Conservation (phyloP, 2,797 vertebrate genomes). For the Ctenopoma multispine region DNA sequence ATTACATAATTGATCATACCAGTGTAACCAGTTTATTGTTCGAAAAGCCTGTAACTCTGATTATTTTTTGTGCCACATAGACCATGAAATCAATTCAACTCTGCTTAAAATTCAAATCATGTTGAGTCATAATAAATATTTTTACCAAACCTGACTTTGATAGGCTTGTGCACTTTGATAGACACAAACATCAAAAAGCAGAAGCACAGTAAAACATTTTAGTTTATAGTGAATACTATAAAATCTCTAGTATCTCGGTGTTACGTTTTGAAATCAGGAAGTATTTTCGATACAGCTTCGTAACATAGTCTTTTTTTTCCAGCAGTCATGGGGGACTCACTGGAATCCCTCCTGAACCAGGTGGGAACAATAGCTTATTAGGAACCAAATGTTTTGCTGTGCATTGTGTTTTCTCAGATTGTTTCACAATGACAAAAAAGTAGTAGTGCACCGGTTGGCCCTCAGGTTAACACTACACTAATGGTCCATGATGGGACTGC, state of each 20-base stretch:
- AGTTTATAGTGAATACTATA: not conserved
- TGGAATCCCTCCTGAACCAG: constrained; percentile 43
- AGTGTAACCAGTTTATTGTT: constrained; percentile 19
- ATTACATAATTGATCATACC: constrained; percentile 15
- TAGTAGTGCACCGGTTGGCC: constrained; percentile 27
- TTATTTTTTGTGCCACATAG: constrained; percentile 23
- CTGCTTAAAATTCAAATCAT: not conserved
- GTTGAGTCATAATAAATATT: not conserved
- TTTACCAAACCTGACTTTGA: not conserved
- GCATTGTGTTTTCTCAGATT: constrained; percentile 40
- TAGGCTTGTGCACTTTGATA: not conserved
- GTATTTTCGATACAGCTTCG: constrained; percentile 39
- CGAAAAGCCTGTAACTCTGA: constrained; percentile 14
- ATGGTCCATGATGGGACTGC: constrained; percentile 10
- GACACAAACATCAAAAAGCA: not conserved
- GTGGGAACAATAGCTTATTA: constrained; percentile 52
- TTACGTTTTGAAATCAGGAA: constrained; percentile 30
- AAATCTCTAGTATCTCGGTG: constrained; percentile 6
- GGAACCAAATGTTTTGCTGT: constrained; percentile 39
- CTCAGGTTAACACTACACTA: constrained; percentile 36
- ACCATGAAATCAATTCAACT: constrained; percentile 13
- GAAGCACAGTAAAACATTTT: not conserved
- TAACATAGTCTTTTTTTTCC: constrained; percentile 14
- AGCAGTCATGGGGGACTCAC: constrained; percentile 25
- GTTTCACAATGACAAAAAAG: constrained; percentile 37